Percentiles rank a stretch among this genome's conserved stretches.
Conservation (phyloP, 2,888 invertebrate genomes). For the Sympetrum striolatum region DNA sequence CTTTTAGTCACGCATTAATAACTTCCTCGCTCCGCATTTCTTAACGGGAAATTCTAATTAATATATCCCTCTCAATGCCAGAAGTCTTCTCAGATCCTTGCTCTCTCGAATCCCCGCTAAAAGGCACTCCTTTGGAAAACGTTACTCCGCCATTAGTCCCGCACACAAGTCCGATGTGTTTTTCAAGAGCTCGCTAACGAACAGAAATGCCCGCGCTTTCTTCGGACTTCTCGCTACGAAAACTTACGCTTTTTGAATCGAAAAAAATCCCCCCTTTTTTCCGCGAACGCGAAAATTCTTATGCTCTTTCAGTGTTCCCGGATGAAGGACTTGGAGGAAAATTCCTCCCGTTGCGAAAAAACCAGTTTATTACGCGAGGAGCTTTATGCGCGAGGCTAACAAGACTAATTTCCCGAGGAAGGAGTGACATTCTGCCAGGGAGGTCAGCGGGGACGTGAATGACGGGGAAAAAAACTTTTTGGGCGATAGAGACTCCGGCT, state of each 20-base stretch:
- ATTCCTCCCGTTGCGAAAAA: constrained; percentile 15
- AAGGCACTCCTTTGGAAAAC: not conserved
- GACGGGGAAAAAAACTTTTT: not conserved
- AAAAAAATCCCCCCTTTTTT: not conserved
- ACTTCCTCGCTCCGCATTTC: too few relatives aligned
- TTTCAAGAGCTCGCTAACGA: not conserved
- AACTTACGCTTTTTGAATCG: not conserved
- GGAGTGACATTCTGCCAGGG: not conserved
- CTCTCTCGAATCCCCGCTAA: not conserved
- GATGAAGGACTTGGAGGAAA: constrained; percentile 22
- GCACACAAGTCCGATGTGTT: constrained; percentile 4
- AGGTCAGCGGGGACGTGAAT: not conserved
- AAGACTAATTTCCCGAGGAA: constrained; percentile 11
- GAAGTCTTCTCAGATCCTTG: not conserved
- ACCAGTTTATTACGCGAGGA: not conserved
- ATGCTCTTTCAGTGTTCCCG: not conserved
- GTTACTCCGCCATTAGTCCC: constrained; percentile 20
- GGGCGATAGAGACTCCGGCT: not conserved
- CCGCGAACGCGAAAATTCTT: not conserved
- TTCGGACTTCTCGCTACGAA: not conserved
- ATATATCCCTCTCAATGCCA: not conserved
- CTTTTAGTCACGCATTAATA: too few relatives aligned
- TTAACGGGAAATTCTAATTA: not conserved
- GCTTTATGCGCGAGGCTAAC: constrained; percentile 11
- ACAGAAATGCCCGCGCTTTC: not conserved